Evolutionary conservation across 2,888 invertebrate genomes (phyloP).

Genomic region (Ferrisia virgata): DNA sequence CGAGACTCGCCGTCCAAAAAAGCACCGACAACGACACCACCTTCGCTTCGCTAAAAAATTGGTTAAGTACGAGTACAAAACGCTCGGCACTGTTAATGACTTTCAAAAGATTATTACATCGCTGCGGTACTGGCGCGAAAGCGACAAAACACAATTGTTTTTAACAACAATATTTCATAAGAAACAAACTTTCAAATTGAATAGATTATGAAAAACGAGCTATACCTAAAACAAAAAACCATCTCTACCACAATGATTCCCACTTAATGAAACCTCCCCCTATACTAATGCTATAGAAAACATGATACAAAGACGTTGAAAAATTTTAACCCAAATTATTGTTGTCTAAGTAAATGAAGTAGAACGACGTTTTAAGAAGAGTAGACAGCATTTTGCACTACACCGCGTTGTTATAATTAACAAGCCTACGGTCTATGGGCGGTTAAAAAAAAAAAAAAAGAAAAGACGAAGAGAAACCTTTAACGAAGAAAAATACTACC

Average conservation of each 20-base stretch:
- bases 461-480: not conserved
- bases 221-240: constrained; percentile 12
- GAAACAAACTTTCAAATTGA: not conserved
- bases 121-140: not conserved
- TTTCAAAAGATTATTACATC: constrained; percentile 5
- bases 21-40: not conserved
- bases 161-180: constrained; percentile 5
- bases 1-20: not conserved
- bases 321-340: constrained; percentile 42
- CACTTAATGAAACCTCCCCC: not conserved
- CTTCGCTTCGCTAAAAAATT: not conserved
- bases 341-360: constrained; percentile 39
- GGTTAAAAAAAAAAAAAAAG: no score
- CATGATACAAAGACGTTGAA: constrained; percentile 28
- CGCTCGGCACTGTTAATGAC: not conserved
- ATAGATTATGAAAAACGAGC: constrained; percentile 17
- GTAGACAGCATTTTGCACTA: constrained; percentile 30
- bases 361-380: constrained; percentile 30
- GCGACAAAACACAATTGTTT: constrained; percentile 2
- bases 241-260: not conserved
- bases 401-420: constrained; percentile 38
- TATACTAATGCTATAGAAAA: not conserved
- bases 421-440: not conserved
- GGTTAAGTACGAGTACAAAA: not conserved
- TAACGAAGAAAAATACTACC: constrained; percentile 2